phyloP scores from a whole-genome alignment of 1,140 invertebrate species.

The Drosophila persimilis region DNA sequence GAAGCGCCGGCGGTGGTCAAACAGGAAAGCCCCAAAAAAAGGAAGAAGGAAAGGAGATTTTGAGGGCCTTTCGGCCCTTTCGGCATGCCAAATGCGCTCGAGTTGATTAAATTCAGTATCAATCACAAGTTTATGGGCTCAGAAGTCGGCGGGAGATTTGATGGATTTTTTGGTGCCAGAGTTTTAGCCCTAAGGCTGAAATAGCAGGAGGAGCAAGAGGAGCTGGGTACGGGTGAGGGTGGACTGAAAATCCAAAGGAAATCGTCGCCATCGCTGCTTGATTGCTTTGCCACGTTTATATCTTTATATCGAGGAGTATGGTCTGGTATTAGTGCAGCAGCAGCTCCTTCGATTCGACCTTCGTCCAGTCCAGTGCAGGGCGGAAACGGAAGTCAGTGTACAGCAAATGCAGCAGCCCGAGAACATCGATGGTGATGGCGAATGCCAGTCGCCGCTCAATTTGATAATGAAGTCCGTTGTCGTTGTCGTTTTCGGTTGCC shows the following conservation, averaged over 20 bases:
- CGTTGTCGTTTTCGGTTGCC: constrained; percentile 29
- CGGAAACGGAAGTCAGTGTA: constrained; percentile 75
- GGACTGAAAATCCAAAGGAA: constrained; percentile 56
- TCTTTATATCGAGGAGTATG: constrained; percentile 56
- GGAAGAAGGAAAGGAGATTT: neutral
- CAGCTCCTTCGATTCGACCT: constrained; percentile 61
- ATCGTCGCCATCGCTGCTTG: constrained; percentile 68
- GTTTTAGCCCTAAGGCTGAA: constrained; percentile 43
- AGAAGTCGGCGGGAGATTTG: constrained; percentile 73
- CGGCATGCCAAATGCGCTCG: constrained; percentile 42
- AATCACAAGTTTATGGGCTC: constrained; percentile 80
- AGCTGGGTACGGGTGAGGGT: constrained; percentile 8
- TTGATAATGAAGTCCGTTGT: constrained; percentile 76
- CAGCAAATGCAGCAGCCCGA: constrained; percentile 32
- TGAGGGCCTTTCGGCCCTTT: neutral
- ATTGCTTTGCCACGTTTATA: constrained; percentile 77
- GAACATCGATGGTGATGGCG: constrained; percentile 38
- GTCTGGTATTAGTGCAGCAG: constrained; percentile 54
- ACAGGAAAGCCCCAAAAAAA: constrained; percentile 17
- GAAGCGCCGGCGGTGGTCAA: constrained; percentile 25
- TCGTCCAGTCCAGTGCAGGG: constrained; percentile 56
- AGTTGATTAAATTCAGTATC: constrained; percentile 80
- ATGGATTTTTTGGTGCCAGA: constrained; percentile 69
- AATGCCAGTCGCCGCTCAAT: constrained; percentile 71
- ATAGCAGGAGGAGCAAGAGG: neutral